Base-by-base conservation (phyloP, 2,797 vertebrate genomes). In the Paedocypris micromegethes region DNA sequence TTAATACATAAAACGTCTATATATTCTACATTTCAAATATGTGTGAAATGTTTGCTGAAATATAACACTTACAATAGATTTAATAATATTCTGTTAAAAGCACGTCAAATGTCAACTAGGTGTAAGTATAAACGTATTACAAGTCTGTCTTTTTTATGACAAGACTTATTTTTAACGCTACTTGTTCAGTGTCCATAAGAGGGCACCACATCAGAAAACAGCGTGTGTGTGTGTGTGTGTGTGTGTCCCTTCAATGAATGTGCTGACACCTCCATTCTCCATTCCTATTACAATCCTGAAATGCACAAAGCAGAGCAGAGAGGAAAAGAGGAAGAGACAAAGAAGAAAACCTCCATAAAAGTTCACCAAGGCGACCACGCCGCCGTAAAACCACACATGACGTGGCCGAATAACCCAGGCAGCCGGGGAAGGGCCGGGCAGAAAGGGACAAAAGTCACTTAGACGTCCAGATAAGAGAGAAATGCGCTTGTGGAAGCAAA, bases 211-310 rank as follows among this genome's bases (percentile, higher is more conserved):
- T 70, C 70, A 23, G 41, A 50, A 55, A 9, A 63, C 50, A 8
- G 45, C 5, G 23, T 4, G 6, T 9, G 48, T 40, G 4, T 8
- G 9, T 6, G 72, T 78, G 80, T 46, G 6, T 1, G 44, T 42
- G 39, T 3, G 6, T 9, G 37, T 4, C 9, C 49, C 61, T 58
- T 58, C 3, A 46, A 9, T 82, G 79, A 85, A 88, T 87, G 81
- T 88, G 87, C 88, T 87, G 88, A 91, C 79, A 48, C n/a, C 58
- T 72, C 79, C 74, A 79, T 87, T 86, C 76, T 72, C 75, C 83
- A 81, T 88, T 88, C 88, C 83, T 84, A 88, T 83, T 85, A 86
- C 82, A 85, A 81, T 76, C 80, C 77, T 81, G 82, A 79, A 91
- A 87, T 87, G 85, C 86, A 86, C 72, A 84, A 80, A 84, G 78